These are phyloP conservation scores for Sinocyclocheilus anshuiensis DNA, from an alignment of 2,113 vertebrate genomes.

Conservation along the genomic window DNA sequence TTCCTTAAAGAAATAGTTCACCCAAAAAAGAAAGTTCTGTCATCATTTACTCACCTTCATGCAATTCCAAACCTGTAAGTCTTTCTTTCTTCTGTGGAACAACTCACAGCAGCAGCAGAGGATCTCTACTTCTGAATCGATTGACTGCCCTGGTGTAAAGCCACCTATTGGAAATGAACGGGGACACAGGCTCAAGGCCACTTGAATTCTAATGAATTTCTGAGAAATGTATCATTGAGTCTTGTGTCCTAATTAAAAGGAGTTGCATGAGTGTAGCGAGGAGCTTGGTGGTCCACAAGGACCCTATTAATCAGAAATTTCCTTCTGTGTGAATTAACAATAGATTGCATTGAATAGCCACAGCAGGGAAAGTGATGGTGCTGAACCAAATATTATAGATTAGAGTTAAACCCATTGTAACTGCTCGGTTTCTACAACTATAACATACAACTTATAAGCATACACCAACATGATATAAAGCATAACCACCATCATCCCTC, in stretches of 20 bases:
- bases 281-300: slow-evolving; percentile 32
- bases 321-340: slow-evolving; percentile 53
- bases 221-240: slow-evolving; percentile 36
- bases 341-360: slow-evolving; percentile 42
- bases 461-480: background rate
- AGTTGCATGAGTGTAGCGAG: slow-evolving; percentile 32
- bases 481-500: background rate
- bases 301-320: slow-evolving; percentile 49
- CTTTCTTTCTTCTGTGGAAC: background rate
- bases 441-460: background rate
- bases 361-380: slow-evolving; percentile 36
- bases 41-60: too few relatives aligned
- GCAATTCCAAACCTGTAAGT: background rate
- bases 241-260: slow-evolving; percentile 39
- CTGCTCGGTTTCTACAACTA: background rate
- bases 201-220: slow-evolving; percentile 44
- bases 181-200: slow-evolving; percentile 13
- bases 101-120: background rate
- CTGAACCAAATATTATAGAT: slow-evolving; percentile 37
- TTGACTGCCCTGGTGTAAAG: slow-evolving; percentile 37
- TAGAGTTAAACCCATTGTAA: background rate
- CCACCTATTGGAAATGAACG: slow-evolving; percentile 27
- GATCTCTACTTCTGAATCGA: slow-evolving; percentile 11
- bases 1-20: background rate
- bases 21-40: background rate